phyloP scores from a whole-genome alignment of 2,113 vertebrate species.

The Nothoprocta perdicaria region DNA sequence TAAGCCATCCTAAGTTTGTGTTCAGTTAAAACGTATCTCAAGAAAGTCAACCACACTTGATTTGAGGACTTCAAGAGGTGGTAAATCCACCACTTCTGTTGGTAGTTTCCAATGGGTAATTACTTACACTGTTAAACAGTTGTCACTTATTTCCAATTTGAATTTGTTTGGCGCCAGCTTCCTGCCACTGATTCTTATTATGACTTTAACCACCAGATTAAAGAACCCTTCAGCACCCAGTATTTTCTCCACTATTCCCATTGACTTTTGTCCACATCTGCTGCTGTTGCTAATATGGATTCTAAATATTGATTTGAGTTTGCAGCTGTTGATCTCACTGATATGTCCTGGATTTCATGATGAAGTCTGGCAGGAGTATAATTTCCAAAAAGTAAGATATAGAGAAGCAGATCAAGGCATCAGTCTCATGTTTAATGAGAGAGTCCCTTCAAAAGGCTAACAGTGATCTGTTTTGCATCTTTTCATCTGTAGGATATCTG shows the following conservation, averaged over 20 bases:
- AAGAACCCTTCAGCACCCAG: slow-evolving; percentile 50
- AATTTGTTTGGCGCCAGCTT: slow-evolving; percentile 39
- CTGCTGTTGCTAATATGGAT: neutral
- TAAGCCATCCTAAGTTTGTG: neutral
- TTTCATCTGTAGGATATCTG: slow-evolving; percentile 82
- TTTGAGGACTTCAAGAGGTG: slow-evolving; percentile 33
- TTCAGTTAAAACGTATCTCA: neutral
- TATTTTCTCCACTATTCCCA: slow-evolving; percentile 37
- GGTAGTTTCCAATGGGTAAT: slow-evolving; percentile 48
- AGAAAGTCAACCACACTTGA: neutral
- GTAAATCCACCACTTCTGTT: slow-evolving; percentile 42
- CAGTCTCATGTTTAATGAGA: fast-evolving
- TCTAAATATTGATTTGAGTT: neutral
- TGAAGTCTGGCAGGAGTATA: neutral
- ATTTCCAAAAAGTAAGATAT: neutral
- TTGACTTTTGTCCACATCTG: slow-evolving; percentile 35
- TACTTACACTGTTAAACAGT: slow-evolving; percentile 40
- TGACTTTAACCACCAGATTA: slow-evolving; percentile 51
- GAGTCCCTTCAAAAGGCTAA: neutral
- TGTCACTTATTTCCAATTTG: slow-evolving; percentile 34
- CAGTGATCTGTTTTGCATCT: neutral
- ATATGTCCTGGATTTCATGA: neutral
- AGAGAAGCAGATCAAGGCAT: neutral
- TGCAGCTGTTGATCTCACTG: neutral
- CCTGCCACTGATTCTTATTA: slow-evolving; percentile 62